phyloP scores from a whole-genome alignment of 1,140 invertebrate genomes.

The Mycetomoellerius zeteki region DNA sequence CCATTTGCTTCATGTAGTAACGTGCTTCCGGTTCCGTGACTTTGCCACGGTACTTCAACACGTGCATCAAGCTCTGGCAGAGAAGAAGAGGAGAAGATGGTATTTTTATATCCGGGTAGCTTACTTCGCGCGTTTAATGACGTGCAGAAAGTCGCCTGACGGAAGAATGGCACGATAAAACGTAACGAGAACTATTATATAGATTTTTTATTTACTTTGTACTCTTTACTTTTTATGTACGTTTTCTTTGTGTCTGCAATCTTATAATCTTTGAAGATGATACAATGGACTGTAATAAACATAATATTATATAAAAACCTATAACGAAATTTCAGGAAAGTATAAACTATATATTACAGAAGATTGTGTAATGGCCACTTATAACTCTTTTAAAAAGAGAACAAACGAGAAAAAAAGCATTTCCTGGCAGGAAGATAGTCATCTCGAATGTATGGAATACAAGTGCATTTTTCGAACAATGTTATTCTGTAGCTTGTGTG shows the following conservation, averaged over 20 bases:
- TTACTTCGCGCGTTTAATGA: constrained; percentile 4
- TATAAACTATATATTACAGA: background rate
- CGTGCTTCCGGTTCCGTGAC: constrained; percentile 92
- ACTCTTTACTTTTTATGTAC: background rate
- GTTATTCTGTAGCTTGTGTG: background rate
- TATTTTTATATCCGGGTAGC: background rate
- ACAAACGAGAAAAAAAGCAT: constrained; percentile 21
- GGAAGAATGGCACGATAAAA: constrained; percentile 16
- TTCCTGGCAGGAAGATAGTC: constrained; percentile 28
- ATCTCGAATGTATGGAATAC: background rate
- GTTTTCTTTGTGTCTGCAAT: background rate
- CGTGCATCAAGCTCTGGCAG: constrained; percentile 82
- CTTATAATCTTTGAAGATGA: background rate
- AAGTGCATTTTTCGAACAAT: background rate
- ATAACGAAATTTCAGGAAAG: constrained; percentile 2
- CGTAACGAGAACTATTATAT: constrained; percentile 3
- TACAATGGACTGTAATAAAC: background rate
- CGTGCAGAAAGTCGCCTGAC: constrained; percentile 28
- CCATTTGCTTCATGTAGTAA: constrained; percentile 91
- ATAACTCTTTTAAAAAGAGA: background rate
- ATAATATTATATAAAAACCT: background rate
- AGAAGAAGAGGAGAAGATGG: constrained; percentile 41
- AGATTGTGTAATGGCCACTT: constrained; percentile 5
- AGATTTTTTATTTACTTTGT: background rate
- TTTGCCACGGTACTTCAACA: constrained; percentile 88